These are phyloP conservation scores for Gisinianus flammeolus DNA, from an alignment of 2,888 invertebrate species.

Conservation along the genomic window DNA sequence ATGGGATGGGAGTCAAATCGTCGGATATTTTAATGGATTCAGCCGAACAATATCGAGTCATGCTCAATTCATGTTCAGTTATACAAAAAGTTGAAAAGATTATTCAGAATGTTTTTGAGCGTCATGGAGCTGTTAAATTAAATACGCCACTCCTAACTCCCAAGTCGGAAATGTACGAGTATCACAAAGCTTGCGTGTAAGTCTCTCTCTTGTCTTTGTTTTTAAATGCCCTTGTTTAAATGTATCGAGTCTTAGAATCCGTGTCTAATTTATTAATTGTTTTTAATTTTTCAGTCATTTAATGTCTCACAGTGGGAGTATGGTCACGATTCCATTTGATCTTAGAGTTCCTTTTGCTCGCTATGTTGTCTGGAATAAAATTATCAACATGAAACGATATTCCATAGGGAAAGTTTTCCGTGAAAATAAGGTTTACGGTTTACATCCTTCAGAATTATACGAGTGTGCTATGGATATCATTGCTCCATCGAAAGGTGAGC, in stretches of 20 bases:
- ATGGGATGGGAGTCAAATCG: conserved; percentile 67
- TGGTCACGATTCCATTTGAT: conserved; percentile 86
- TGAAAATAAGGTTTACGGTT: conserved; percentile 72
- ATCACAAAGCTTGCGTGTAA: conserved; percentile 70
- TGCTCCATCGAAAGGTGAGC: conserved; percentile 67
- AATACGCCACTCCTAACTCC: conserved; percentile 83
- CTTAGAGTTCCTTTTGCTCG: conserved; percentile 79
- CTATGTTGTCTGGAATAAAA: conserved; percentile 79
- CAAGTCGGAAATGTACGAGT: conserved; percentile 67
- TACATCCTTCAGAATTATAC: conserved; percentile 85
- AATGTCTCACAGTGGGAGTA: conserved; percentile 73
- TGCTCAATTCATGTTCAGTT: conserved; percentile 36
- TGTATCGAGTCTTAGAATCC: too few species aligned
- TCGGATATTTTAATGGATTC: conserved; percentile 15
- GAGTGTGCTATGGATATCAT: conserved; percentile 95
- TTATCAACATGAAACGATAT: conserved; percentile 80
- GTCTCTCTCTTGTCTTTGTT: too few species aligned
- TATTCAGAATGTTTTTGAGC: conserved; percentile 66
- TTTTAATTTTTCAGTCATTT: too few species aligned
- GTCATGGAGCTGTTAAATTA: conserved; percentile 80
- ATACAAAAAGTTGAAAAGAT: conserved; percentile 51
- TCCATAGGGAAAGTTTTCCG: conserved; percentile 85
- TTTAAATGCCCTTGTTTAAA: too few species aligned
- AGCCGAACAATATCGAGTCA: background rate
- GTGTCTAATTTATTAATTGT: too few species aligned